These are phyloP conservation scores for Neodontobutis hainanensis DNA, from an alignment of 2,113 vertebrate species.

Conservation along the genomic window DNA sequence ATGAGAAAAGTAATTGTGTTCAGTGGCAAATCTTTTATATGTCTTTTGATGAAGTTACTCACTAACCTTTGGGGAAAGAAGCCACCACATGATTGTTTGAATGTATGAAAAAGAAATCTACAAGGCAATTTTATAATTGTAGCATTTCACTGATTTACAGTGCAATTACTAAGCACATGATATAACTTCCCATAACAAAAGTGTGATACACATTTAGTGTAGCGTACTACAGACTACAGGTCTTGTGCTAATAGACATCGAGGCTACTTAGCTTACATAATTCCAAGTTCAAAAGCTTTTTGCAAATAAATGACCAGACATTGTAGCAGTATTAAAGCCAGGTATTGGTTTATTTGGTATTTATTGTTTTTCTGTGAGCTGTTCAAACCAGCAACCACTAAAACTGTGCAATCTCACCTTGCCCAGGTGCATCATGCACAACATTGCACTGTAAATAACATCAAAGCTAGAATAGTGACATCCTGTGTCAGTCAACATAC, in stretches of 20 bases:
- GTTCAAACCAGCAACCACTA: constrained; percentile 53
- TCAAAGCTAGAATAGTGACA: constrained; percentile 46
- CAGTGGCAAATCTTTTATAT: no score
- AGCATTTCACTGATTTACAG: no score
- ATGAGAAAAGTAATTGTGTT: no score
- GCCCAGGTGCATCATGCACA: constrained; percentile 63
- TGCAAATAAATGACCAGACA: constrained; percentile 4
- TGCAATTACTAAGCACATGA: no score
- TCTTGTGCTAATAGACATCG: background rate
- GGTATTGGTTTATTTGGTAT: constrained; percentile 67
- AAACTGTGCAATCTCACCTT: constrained; percentile 43
- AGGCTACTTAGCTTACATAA: background rate
- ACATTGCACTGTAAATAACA: constrained; percentile 63
- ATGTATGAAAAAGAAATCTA: no score
- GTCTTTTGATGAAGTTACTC: no score
- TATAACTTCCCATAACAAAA: no score
- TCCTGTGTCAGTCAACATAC: constrained; percentile 61
- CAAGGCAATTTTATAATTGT: no score
- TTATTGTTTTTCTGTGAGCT: constrained; percentile 47
- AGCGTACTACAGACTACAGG: no score
- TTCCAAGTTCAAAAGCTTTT: background rate
- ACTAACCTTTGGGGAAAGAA: no score
- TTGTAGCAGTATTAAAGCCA: constrained; percentile 48
- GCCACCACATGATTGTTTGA: no score
- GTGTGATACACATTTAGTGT: no score